phyloP scores from a whole-genome alignment of 2,113 vertebrate species.

The Tetrax tetrax region DNA sequence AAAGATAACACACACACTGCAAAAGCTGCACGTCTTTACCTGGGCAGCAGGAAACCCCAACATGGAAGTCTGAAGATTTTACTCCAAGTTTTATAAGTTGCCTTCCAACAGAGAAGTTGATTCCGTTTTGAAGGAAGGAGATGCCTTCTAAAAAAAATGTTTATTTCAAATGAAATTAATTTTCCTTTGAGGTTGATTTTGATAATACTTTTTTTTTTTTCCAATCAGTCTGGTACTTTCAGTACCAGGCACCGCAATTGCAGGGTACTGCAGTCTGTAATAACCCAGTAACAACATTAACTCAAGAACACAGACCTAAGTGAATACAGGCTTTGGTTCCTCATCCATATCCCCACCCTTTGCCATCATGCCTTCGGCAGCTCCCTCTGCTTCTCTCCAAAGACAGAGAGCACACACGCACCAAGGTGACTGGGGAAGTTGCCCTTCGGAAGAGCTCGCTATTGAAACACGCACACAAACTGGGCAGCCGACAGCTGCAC shows the following conservation, averaged over 20 bases:
- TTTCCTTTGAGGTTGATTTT: background rate
- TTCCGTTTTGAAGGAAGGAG: background rate
- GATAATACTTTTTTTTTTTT: background rate
- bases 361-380: background rate
- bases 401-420: background rate
- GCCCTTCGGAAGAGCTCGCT: background rate
- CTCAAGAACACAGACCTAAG: background rate
- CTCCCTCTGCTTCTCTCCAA: background rate
- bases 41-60: background rate
- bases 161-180: background rate
- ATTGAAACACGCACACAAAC: rapidly evolving
- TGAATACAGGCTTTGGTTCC: background rate
- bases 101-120: background rate
- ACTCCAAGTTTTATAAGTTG: background rate
- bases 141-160: background rate
- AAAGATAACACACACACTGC: background rate
- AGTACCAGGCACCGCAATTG: background rate
- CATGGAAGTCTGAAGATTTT: background rate
- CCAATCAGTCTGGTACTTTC: background rate
- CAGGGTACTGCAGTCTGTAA: background rate
- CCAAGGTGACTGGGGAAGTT: background rate
- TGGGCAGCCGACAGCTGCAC: background rate
- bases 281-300: background rate
- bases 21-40: background rate
- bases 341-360: background rate